Evolutionary conservation across 2,888 invertebrate species (phyloP).

Genomic region (Cheilosia scutellata): DNA sequence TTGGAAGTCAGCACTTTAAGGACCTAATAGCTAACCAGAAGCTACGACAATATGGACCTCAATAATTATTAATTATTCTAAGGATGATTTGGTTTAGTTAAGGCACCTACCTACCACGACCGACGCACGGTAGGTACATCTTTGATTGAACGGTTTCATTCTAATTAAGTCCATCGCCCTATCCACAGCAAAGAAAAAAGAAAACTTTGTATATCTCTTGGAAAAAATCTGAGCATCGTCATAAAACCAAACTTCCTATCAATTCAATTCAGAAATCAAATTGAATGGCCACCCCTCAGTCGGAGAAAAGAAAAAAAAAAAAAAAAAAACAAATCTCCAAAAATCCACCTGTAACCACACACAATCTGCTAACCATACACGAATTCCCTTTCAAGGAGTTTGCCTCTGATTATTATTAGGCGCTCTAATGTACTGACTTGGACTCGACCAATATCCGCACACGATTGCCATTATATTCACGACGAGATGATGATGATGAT

Average conservation of each 20-base stretch:
- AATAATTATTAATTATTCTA: too few relatives aligned
- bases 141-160: too few relatives aligned
- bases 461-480: constrained; percentile 38
- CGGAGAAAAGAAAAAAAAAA: constrained; percentile 1
- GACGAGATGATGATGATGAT: constrained; percentile 26
- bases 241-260: constrained; percentile 36
- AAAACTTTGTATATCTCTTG: too few relatives aligned
- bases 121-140: too few relatives aligned
- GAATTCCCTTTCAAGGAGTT: constrained; percentile 17
- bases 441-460: constrained; percentile 3
- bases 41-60: too few relatives aligned
- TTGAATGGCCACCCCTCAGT: background rate
- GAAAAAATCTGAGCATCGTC: constrained; percentile 42
- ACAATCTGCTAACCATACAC: constrained; percentile 11
- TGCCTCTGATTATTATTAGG: constrained; percentile 29
- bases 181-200: too few relatives aligned
- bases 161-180: too few relatives aligned
- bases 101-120: too few relatives aligned
- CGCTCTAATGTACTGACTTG: constrained; percentile 26
- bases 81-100: too few relatives aligned
- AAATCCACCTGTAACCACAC: constrained; percentile 54
- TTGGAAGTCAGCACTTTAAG: too few relatives aligned
- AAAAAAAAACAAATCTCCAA: background rate
- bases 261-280: constrained; percentile 42
- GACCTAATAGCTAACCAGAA: too few relatives aligned